Evolutionary conservation across 2,888 invertebrate genomes (phyloP), one percentile per base, ranked within the genome.

Genomic region (Hypercompe scribonia): DNA sequence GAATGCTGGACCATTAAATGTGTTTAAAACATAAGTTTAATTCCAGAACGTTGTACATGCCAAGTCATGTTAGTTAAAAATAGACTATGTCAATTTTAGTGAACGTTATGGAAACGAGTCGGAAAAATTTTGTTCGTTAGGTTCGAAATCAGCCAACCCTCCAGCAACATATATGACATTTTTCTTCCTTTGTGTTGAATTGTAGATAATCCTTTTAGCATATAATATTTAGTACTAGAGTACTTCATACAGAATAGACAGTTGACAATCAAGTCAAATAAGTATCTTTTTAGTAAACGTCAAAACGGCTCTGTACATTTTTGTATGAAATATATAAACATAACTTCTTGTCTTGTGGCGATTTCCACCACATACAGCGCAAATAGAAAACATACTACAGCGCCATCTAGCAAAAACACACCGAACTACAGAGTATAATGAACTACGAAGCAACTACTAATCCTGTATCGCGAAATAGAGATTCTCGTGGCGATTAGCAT

Each of bases 1-100:
- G 46, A 69, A 69, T 69, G 66, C 46, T 46, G 10, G 28, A 46
- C 46, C 33, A 66, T 66, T 46, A 46, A 66, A 66, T 46, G 5
- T 42, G 31, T 66, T 39, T 24, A 31, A 46, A 46, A 46, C 42
- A 28, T 31, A 31, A 21, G 21, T 42, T 21, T 31, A 24, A 66
- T 46, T 66, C 31, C 46, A 18, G 39, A 66, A 46, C 5, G 31
- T 15, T n/a, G 31, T 15, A 31, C 2, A 8, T 33, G 33, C 33
- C 46, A 66, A 33, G 21, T 46, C 33, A 13, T 46, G 24, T 13
- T 21, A 24, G 11, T 11, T 66, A 46, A 66, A 42, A n/a, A 36
- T 65, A 61, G 31, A 61, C 61, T 31, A 18, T 61, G 31, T 61
- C 18, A 61, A 4, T 18, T 61, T 31, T 31, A 18, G 61, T 31